Conservation (phyloP, 2,797 vertebrate genomes). For the Pachyuromys duprasi region DNA sequence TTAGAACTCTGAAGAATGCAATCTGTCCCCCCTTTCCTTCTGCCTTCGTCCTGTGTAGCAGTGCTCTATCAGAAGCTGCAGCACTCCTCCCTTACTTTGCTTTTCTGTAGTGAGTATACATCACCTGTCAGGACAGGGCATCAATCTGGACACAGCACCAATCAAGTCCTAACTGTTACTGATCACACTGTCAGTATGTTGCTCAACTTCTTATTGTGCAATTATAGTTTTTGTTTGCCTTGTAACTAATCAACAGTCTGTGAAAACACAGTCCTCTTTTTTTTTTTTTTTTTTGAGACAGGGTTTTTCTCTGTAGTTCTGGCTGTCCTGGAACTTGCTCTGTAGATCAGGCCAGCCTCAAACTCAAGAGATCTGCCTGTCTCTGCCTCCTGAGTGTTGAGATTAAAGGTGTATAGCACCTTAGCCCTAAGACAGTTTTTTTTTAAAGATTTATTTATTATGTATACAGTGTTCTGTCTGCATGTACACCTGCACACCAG, state of each 20-base stretch:
- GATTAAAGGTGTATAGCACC: too few species aligned
- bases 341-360: too few species aligned
- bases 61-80: not conserved
- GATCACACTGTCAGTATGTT: not conserved
- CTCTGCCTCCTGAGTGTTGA: too few species aligned
- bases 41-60: not conserved
- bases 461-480: too few species aligned
- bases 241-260: conserved; percentile 7
- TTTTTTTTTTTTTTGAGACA: too few species aligned
- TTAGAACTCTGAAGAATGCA: conserved; percentile 24
- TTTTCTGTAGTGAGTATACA: not conserved
- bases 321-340: too few species aligned
- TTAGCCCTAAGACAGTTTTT: too few species aligned
- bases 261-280: not conserved
- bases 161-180: not conserved
- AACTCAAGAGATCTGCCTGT: too few species aligned
- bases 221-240: not conserved
- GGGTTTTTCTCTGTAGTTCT: too few species aligned
- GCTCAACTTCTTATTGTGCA: conserved; percentile 33
- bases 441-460: too few species aligned
- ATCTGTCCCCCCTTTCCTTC: not conserved
- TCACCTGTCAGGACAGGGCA: not conserved
- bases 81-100: not conserved
- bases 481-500: too few species aligned
- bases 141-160: not conserved